These are phyloP conservation scores for Bagarius yarrelli DNA, from an alignment of 2,113 vertebrate species.

Conservation along the genomic window DNA sequence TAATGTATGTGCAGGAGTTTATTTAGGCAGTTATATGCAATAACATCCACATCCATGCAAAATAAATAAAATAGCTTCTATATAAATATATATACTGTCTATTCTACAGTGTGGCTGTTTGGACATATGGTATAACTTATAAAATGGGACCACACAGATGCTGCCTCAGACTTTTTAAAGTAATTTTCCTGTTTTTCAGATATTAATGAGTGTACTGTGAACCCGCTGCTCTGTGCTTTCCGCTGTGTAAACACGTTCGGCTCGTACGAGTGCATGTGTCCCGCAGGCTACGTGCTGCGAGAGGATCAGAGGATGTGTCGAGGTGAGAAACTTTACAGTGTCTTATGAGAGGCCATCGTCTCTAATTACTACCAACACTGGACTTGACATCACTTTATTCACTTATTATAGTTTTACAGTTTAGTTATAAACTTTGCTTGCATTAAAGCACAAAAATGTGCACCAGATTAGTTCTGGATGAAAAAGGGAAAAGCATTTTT, in stretches of 20 bases:
- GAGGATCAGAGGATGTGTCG: conserved; percentile 90
- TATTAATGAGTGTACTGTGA: conserved; percentile 86
- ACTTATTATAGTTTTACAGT: background rate
- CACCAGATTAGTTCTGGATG: background rate
- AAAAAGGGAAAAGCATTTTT: background rate
- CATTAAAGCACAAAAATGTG: background rate
- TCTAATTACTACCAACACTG: background rate
- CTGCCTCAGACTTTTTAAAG: background rate
- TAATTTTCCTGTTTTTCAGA: conserved; percentile 67
- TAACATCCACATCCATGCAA: background rate
- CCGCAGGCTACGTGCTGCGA: conserved; percentile 82
- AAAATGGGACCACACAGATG: background rate
- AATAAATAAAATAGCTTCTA: background rate
- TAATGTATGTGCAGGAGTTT: background rate
- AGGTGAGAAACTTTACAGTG: conserved; percentile 72
- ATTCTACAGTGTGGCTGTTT: background rate
- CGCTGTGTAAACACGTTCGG: conserved; percentile 91
- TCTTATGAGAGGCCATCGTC: background rate
- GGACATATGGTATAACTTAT: background rate
- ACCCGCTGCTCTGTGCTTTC: conserved; percentile 92
- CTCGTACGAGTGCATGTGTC: conserved; percentile 90
- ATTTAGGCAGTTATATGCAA: background rate
- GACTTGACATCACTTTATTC: too few relatives aligned
- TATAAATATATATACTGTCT: too few relatives aligned
- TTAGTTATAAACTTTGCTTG: background rate